Conservation (phyloP, 2,888 invertebrate species). For the Meta bourneti region DNA sequence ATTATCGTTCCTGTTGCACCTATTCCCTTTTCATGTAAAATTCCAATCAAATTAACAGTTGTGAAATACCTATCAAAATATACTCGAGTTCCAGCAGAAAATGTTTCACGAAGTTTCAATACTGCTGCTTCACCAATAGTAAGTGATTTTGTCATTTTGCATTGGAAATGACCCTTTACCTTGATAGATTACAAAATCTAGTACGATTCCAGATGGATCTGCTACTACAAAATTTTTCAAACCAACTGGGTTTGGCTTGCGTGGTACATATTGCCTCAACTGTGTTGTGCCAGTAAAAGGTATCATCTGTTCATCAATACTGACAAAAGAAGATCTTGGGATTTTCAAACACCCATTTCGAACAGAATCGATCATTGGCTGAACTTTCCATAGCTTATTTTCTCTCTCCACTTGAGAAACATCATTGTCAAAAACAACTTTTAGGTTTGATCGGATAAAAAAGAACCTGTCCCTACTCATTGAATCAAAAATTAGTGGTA, state of each 20-base stretch:
- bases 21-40: constrained; percentile 10
- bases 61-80: too few species aligned
- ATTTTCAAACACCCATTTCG: not conserved
- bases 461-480: not conserved
- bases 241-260: constrained; percentile 29
- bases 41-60: not conserved
- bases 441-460: not conserved
- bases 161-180: constrained; percentile 20
- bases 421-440: not conserved
- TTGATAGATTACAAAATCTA: constrained; percentile 37
- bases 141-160: constrained; percentile 8
- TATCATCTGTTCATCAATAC: constrained; percentile 12
- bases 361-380: not conserved
- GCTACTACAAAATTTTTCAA: constrained; percentile 33
- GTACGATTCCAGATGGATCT: not conserved
- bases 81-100: too few species aligned
- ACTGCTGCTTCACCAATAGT: not conserved
- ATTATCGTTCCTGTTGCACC: constrained; percentile 18
- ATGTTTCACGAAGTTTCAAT: constrained; percentile 18
- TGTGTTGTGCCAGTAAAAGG: constrained; percentile 7
- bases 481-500: not conserved
- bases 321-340: not conserved
- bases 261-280: constrained; percentile 26
- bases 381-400: constrained; percentile 27
- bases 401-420: constrained; percentile 7